Evolutionary conservation across 2,888 invertebrate species (phyloP), one percentile per base, ranked within the genome.

Genomic region (Dione juno): DNA sequence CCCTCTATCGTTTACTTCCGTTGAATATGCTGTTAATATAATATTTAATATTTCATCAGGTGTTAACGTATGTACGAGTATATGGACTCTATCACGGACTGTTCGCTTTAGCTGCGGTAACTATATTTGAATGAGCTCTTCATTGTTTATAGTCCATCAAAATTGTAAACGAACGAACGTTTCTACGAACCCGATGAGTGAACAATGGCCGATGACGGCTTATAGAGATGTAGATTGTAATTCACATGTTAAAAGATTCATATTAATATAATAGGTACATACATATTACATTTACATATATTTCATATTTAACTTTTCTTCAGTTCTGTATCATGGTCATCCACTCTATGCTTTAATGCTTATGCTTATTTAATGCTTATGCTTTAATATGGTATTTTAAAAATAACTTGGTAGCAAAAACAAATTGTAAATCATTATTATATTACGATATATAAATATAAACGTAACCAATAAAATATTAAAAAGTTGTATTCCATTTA

Each of bases 121-220:
- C 69, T 74, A 71, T 69, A 69, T 69, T 69, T 50, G 69, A 73
- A 67, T 68, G 63, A 43, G 53, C 53, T 48, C 58, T 63, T 67
- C 68, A 71, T 69, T 74, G 73, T 74, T 64, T 69, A 65, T 67
- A 54, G 69, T 61, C 59, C 54, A 69, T 71, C 71, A 74, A 74
- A 71, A 65, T 73, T 69, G 70, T 71, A 71, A 71, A 73, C 28
- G 28, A 28, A 3, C 28, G 28, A 28, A 28, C 61, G 68, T 52
- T 69, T 71, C 73, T 21, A 57, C 66, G 63, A 48, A 69, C 50
- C 21, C 61, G 66, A 50, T 57, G 65, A 21, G 59, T 68, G 65
- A 68, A 74, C 73, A 74, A 74, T 71, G 66, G 71, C 54, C 37
- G 57, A 41, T 40, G 54, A 50, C 66, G 35, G 52, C 58, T 21